phyloP scores from a whole-genome alignment of 2,113 vertebrate species.

The Myotis davidii region DNA sequence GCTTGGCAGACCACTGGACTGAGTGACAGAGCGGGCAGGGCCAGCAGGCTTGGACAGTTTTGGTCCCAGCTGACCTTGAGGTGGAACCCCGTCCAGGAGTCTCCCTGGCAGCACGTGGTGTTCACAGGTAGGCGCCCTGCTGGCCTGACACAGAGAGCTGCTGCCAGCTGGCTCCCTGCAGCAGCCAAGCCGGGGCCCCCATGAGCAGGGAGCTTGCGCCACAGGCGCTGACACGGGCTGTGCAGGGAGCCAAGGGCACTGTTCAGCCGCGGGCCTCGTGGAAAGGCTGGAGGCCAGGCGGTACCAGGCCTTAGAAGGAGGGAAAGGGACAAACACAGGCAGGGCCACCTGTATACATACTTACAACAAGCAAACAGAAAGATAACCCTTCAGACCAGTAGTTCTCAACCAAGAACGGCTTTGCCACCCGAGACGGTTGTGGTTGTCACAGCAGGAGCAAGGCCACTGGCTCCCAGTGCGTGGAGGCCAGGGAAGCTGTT shows the following conservation, averaged over 20 bases:
- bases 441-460: background rate
- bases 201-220: background rate
- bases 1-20: slow-evolving; percentile 45
- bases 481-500: background rate
- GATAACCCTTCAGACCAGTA: background rate
- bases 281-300: background rate
- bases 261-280: background rate
- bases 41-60: slow-evolving; percentile 1
- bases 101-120: background rate
- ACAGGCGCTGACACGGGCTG: background rate
- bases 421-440: background rate
- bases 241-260: background rate
- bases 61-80: background rate
- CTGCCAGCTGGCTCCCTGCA: background rate
- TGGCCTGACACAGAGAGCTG: slow-evolving; percentile 13
- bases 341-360: background rate
- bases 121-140: background rate
- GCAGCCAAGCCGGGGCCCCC: background rate
- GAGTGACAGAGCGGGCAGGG: slow-evolving; percentile 13
- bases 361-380: background rate
- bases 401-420: background rate
- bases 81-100: background rate
- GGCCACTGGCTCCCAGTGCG: background rate
- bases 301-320: background rate
- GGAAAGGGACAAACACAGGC: background rate